Percentiles rank a stretch among this genome's conserved stretches.
phyloP scores from a whole-genome alignment of 2,113 vertebrate species.

The Callospermophilus lateralis region DNA sequence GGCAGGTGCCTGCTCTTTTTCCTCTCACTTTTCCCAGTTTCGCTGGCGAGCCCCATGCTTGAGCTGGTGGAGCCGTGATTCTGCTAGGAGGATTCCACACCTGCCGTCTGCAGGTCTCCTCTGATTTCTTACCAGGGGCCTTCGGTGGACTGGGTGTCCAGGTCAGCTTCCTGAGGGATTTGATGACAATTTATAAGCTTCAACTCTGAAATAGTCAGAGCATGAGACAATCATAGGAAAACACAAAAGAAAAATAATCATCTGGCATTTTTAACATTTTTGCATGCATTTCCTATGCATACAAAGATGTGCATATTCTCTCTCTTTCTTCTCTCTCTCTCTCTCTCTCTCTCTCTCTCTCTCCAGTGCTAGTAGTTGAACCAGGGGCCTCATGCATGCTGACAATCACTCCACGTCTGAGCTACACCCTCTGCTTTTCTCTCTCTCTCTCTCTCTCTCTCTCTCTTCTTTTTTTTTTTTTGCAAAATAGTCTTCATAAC shows the following conservation, averaged over 20 bases:
- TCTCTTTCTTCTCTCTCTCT: not conserved
- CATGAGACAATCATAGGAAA: not conserved
- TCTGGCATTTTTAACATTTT: not conserved
- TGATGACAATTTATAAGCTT: not conserved
- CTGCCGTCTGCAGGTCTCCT: not conserved
- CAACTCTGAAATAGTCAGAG: not conserved
- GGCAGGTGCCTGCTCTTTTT: not conserved
- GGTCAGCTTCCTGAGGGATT: not conserved
- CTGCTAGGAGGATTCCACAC: not conserved
- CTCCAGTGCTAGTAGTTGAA: too few species aligned
- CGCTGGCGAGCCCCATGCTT: not conserved
- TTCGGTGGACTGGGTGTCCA: not conserved
- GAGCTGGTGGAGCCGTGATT: not conserved
- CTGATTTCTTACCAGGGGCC: not conserved
- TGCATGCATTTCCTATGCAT: slow-evolving; percentile 5
- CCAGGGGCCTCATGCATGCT: too few species aligned
- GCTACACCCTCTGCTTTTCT: not conserved
- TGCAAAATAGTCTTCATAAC: not conserved
- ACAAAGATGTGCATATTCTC: not conserved
- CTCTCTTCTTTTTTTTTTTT: not conserved
- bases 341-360: too few species aligned
- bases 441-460: too few species aligned
- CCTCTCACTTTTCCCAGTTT: not conserved
- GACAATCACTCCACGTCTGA: not conserved
- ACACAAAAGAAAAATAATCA: not conserved